Evolutionary conservation across 2,113 vertebrate genomes (phyloP), one percentile per base, ranked within the genome.

Genomic region (Nothocercus julius): DNA sequence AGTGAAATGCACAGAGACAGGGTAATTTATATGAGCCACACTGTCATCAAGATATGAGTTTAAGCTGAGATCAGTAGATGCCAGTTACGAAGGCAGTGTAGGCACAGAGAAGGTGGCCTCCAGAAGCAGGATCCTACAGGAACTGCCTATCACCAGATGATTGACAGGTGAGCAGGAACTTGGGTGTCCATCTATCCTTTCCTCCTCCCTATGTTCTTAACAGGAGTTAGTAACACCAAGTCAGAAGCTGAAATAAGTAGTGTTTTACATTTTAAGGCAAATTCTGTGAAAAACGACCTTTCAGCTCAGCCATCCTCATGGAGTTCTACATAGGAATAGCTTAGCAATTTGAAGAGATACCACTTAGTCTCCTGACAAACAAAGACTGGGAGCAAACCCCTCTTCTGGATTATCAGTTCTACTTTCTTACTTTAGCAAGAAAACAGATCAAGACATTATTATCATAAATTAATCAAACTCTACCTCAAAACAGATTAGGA

Each of bases 31-130:
- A 87, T 34, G 5, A 86, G 18, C 5, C 5, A 28, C 6, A 42
- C 10, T 77, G 70, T 53, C 25, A 74, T 6, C 34, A 56, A 36
- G 10, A 62, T 8, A 20, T 20, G 11, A 53, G 21, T 28, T 21
- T 25, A 74, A 73, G 25, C 19, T 85, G 34, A 3, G 3, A 44
- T 68, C 8, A 0, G 0, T 20, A 25, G 15, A 4, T 22, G 15
- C 24, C 47, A 76, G 17, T 30, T 42, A 5, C 62, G 54, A 27
- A 20, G 25, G 53, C 25, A 74, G n/a, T 16, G 5, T 13, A 77
- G 47, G 16, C 15, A 77, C 19, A 70, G 9, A n/a, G 36, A 82
- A 67, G 56, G 54, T 0, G 0, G 20, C 2, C 22, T 89, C 22
- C 58, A 47, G 24, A 7, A 66, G 1, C 13, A 78, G 42, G 7